Percentiles rank a stretch among this genome's conserved stretches.
These are phyloP conservation scores for Patella vulgata DNA, from an alignment of 1,140 invertebrate genomes.

Conservation along the genomic window DNA sequence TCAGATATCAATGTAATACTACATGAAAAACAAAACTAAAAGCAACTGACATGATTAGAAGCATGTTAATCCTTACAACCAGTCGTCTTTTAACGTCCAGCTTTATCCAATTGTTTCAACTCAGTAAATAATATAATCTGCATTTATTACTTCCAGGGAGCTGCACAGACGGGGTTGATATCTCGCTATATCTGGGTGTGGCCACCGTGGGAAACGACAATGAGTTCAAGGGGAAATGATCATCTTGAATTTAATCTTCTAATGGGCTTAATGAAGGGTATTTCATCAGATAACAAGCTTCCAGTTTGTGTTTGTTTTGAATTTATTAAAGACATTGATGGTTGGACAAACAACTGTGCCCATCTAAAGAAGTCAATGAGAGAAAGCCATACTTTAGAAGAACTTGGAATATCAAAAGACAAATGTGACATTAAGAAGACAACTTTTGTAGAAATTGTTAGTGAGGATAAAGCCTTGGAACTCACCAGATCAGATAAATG, in stretches of 20 bases:
- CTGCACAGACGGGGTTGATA: conserved; percentile 44
- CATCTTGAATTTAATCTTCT: conserved; percentile 20
- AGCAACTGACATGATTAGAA: too few species aligned
- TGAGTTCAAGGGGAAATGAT: conserved; percentile 23
- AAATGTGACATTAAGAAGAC: conserved; percentile 26
- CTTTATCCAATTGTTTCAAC: too few species aligned
- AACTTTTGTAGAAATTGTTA: conserved; percentile 23
- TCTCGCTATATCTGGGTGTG: conserved; percentile 53
- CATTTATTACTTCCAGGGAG: conserved; percentile 35
- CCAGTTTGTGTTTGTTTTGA: background rate
- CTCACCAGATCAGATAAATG: conserved; percentile 16
- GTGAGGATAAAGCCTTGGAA: conserved; percentile 27
- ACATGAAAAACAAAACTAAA: too few species aligned
- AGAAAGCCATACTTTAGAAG: background rate
- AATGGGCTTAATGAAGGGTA: conserved; percentile 10
- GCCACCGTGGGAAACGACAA: conserved; percentile 48
- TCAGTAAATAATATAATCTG: too few species aligned
- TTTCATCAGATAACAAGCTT: conserved; percentile 2
- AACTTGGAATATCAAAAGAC: background rate
- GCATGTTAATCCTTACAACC: background rate
- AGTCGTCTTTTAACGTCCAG: background rate
- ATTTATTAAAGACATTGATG: conserved; percentile 18
- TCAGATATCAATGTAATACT: too few species aligned
- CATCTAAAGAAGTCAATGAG: background rate
- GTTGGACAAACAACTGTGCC: background rate